Base-by-base conservation (phyloP, 2,888 invertebrate species). In the Drosophila atripex region DNA sequence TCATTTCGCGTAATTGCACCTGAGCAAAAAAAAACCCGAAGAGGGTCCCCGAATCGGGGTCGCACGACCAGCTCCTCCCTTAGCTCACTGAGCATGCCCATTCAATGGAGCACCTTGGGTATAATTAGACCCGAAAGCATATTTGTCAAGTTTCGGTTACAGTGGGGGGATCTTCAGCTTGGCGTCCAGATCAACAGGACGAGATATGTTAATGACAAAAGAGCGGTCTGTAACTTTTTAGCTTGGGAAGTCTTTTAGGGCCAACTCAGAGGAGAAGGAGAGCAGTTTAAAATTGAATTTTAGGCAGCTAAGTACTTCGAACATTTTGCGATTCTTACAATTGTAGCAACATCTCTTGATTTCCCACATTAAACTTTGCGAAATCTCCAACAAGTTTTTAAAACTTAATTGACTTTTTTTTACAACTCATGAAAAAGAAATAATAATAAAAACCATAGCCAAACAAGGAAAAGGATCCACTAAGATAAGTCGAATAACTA, bases 131-230 rank as follows among this genome's bases (percentile, higher is more conserved):
- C 77, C 72, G 86, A 83, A 86, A 86, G 88, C 77, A 73, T 77
- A 84, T 84, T 84, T 84, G 84, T 84, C 86, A 88, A 86, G 86
- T 86, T 76, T 58, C 46, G 25, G 39, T 54, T 55, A 39, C 53
- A 49, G 52, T 43, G 47, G 41, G 35, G 41, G 68, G 51, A 52
- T 51, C 64, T 43, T 21, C 43, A 46, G 30, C 47, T 66, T 68
- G 53, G 64, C 47, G 23, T 53, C 23, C 64, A 74, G 83, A 84
- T 84, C 83, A 60, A 60, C 75, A 83, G 80, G 75, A 79, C 77
- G 86, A 71, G 83, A 88, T 84, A 84, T 88, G 88, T 79, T 88
- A 88, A 84, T 84, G 77, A 73, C 75, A 70, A 77, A 69, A 85
- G 71, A 86, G 69, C 79, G 71, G 47, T 59, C 32, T 58, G 30